These are phyloP conservation scores for Holotrichia oblita DNA, from an alignment of 1,140 invertebrate species.

Conservation along the genomic window DNA sequence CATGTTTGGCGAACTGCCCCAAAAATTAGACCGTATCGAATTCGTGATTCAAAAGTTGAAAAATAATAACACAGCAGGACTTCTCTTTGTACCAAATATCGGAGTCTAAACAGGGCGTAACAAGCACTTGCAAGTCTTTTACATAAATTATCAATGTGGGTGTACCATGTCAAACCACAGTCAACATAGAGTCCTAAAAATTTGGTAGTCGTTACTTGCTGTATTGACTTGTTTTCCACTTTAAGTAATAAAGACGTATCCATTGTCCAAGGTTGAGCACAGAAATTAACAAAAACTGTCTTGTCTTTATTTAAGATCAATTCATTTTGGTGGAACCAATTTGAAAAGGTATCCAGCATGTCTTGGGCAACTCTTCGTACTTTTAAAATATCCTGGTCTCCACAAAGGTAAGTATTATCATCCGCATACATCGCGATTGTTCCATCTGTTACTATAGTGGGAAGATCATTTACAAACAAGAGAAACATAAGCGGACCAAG, in stretches of 20 bases:
- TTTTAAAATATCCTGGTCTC: no score
- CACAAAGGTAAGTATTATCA: no score
- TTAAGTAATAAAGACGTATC: background rate
- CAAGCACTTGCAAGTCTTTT: background rate
- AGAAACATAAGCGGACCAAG: no score
- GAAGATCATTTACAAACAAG: no score
- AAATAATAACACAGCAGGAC: background rate
- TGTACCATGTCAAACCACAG: background rate
- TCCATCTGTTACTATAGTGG: no score
- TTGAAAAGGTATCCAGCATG: background rate
- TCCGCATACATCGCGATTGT: no score
- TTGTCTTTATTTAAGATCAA: background rate
- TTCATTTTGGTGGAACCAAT: background rate
- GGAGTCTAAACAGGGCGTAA: background rate
- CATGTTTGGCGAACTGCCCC: background rate
- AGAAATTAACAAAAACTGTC: background rate
- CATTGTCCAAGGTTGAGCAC: no score
- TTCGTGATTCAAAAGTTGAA: background rate
- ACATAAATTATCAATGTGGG: background rate
- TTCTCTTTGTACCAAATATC: background rate
- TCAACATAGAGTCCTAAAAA: background rate
- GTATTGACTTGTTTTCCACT: background rate
- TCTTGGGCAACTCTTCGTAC: background rate
- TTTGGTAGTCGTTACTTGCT: background rate
- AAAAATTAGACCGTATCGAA: background rate